These are phyloP conservation scores for Callinectes sapidus DNA, from an alignment of 2,888 invertebrate genomes.

Conservation along the genomic window DNA sequence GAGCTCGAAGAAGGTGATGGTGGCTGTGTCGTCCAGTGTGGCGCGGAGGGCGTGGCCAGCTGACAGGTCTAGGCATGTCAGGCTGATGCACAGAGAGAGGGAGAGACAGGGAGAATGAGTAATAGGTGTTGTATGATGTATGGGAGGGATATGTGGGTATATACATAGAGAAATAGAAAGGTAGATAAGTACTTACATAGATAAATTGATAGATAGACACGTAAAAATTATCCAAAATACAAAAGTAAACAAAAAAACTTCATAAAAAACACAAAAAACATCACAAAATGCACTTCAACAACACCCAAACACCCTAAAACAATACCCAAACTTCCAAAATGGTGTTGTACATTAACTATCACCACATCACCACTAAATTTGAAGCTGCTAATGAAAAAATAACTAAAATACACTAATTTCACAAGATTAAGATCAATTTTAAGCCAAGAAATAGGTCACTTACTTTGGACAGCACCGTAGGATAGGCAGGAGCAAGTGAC, in stretches of 20 bases:
- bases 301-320: too few relatives aligned
- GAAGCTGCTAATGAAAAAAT: too few relatives aligned
- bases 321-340: too few relatives aligned
- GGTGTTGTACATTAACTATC: too few relatives aligned
- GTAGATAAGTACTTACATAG: too few relatives aligned
- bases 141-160: too few relatives aligned
- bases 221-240: background rate
- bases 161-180: too few relatives aligned
- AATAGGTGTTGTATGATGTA: background rate
- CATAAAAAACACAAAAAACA: background rate
- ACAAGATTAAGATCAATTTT: too few relatives aligned
- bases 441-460: background rate
- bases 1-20: conserved; percentile 58
- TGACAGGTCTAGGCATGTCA: conserved; percentile 64
- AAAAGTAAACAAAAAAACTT: too few relatives aligned
- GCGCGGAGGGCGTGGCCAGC: conserved; percentile 48
- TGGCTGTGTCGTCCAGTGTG: conserved; percentile 60
- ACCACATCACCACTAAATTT: background rate
- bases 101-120: background rate
- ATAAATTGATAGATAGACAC: too few relatives aligned
- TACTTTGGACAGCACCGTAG: conserved; percentile 59
- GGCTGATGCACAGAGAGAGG: conserved; percentile 27
- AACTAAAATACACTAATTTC: too few relatives aligned
- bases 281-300: background rate
- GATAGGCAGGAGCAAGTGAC: conserved; percentile 55